These are phyloP conservation scores for Drosophila robusta DNA, from an alignment of 2,888 invertebrate species.

Conservation along the genomic window DNA sequence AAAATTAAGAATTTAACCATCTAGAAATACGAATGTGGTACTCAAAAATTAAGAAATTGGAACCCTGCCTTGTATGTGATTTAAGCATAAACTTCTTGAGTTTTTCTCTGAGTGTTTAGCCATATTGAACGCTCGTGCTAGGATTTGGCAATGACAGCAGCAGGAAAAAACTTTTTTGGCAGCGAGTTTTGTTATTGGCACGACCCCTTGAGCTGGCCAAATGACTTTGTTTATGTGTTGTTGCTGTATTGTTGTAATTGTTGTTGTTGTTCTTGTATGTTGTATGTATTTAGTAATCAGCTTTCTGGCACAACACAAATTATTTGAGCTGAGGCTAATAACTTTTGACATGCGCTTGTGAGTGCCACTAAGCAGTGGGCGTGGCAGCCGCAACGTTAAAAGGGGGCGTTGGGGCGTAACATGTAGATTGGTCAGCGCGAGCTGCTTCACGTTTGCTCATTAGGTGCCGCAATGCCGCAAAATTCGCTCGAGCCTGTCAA, in stretches of 20 bases:
- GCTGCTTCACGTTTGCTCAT: constrained; percentile 69
- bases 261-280: constrained; percentile 21
- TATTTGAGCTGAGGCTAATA: constrained; percentile 72
- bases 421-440: constrained; percentile 35
- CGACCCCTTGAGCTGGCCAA: constrained; percentile 51
- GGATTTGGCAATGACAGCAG: constrained; percentile 76
- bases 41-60: no score
- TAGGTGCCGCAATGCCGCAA: constrained; percentile 47
- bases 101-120: not conserved
- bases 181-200: constrained; percentile 63
- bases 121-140: constrained; percentile 44
- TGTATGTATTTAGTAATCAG: constrained; percentile 75
- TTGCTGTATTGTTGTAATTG: constrained; percentile 22
- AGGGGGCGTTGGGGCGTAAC: constrained; percentile 28
- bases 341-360: constrained; percentile 77
- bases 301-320: constrained; percentile 74
- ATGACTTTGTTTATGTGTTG: constrained; percentile 77
- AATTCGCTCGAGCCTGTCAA: constrained; percentile 56
- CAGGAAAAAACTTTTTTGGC: constrained; percentile 55
- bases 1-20: no score
- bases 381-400: not conserved
- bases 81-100: not conserved
- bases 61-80: not conserved
- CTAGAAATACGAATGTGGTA: no score
- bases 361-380: constrained; percentile 58